phyloP scores from a whole-genome alignment of 1,140 invertebrate species.

The Bemisia tabaci region DNA sequence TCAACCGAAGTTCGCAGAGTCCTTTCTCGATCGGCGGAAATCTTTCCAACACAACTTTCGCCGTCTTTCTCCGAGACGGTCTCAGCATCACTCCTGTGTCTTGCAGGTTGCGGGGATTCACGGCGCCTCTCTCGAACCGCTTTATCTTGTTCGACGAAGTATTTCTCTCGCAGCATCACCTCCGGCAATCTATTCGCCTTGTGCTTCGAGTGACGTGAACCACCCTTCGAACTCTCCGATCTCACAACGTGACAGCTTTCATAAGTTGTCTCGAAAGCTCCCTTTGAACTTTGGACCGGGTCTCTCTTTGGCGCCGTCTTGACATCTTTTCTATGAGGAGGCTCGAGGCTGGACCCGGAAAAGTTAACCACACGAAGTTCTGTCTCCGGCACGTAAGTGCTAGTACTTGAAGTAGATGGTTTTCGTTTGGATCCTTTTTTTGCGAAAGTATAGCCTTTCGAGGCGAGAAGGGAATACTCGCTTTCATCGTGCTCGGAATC shows the following conservation, averaged over 20 bases:
- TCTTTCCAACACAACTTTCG: too few relatives aligned
- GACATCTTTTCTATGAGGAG: neutral
- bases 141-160: too few relatives aligned
- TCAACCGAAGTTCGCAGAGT: too few relatives aligned
- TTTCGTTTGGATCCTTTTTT: neutral
- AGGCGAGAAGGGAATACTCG: neutral
- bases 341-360: neutral
- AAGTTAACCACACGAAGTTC: neutral
- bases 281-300: neutral
- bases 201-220: too few relatives aligned
- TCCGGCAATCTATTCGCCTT: too few relatives aligned
- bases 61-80: too few relatives aligned
- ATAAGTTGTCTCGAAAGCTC: neutral
- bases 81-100: too few relatives aligned
- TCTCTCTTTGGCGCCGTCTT: neutral
- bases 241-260: neutral
- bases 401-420: neutral
- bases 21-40: too few relatives aligned
- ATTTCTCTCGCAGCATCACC: too few relatives aligned
- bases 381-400: neutral
- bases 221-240: too few relatives aligned
- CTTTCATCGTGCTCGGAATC: neutral
- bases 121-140: too few relatives aligned
- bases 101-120: too few relatives aligned
- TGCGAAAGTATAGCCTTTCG: neutral